Base-by-base conservation (phyloP, 2,113 vertebrate species). In the Paralichthys olivaceus region DNA sequence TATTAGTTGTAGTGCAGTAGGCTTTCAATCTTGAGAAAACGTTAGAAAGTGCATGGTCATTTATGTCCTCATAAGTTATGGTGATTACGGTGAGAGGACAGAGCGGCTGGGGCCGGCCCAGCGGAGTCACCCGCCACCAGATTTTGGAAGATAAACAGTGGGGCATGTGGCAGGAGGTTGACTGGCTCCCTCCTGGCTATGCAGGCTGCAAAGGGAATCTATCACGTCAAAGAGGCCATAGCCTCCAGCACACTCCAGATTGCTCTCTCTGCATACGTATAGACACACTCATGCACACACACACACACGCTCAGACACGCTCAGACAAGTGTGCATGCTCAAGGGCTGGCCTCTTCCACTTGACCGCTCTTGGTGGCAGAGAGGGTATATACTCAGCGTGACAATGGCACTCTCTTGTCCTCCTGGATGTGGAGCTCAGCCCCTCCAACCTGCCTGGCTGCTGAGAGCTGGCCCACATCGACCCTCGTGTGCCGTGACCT, bases 191-290 rank as follows among this genome's bases (percentile, higher is more conserved):
- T 83, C 77, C 86, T 81, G 84, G 84, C 86, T 80, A 75, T 57
- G 72, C 87, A 76, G 80, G 57, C 90, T 90, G 90, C 84, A 91
- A 83, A 85, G 77, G 80, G 88, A 91, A 90, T 91, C 88, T 89
- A 89, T 93, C 91, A 91, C 59, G 77, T 88, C 84, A 83, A 89
- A 87, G 81, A 86, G 87, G 87, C 87, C 82, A 75, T 87, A 84
- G 85, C 89, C 87, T 87, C 80, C 84, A 90, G 92, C 90, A 75
- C 77, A 78, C 80, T 85, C 72, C 86, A 90, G 84, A 91, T 87
- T 84, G 82, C 85, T 85, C 87, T 77, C 69, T 72, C 57, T 76
- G 84, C 80, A 83, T 84, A 89, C 83, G 49, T 43, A 65, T 87
- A 29, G 64, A 64, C 83, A 68, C 79, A 75, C 67, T 64, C 37